Percentiles rank a stretch among this genome's conserved stretches.
Conservation (phyloP, 2,888 invertebrate genomes). For the Leptinotarsa rubiginosa region DNA sequence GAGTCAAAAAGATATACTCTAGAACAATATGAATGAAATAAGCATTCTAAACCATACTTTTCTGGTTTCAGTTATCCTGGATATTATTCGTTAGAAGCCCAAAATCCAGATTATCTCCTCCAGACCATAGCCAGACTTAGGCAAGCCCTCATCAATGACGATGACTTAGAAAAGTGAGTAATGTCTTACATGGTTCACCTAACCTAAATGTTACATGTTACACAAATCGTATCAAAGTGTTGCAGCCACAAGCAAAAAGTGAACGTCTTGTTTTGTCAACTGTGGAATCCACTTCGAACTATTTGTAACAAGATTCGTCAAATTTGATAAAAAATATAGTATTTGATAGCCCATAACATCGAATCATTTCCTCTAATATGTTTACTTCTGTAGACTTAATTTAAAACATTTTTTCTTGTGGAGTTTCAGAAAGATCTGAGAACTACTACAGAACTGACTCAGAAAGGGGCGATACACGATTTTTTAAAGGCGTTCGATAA, state of each 20-base stretch:
- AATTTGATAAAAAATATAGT: too few species aligned
- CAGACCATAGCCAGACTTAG: slow-evolving; percentile 82
- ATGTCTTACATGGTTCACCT: neutral
- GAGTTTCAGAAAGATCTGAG: too few species aligned
- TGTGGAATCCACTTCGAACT: neutral
- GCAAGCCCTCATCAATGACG: slow-evolving; percentile 80
- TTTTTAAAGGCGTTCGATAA: too few species aligned
- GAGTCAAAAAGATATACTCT: too few species aligned
- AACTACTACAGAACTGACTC: too few species aligned
- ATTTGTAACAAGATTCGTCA: neutral
- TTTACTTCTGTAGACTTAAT: too few species aligned
- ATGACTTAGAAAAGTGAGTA: slow-evolving; percentile 85
- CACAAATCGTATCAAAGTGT: neutral
- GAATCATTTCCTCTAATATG: too few species aligned
- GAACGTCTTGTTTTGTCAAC: slow-evolving; percentile 4
- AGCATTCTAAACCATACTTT: neutral
- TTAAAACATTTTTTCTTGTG: too few species aligned
- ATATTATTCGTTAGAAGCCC: slow-evolving; percentile 68
- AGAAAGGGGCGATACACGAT: too few species aligned
- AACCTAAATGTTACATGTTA: neutral
- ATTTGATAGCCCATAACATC: too few species aligned
- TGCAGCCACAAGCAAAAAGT: neutral
- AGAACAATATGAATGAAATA: neutral
- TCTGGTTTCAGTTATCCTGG: slow-evolving; percentile 58
- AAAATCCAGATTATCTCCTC: slow-evolving; percentile 83